Conservation (phyloP, 2,797 vertebrate species). For the Acrocephalus scirpaceus region DNA sequence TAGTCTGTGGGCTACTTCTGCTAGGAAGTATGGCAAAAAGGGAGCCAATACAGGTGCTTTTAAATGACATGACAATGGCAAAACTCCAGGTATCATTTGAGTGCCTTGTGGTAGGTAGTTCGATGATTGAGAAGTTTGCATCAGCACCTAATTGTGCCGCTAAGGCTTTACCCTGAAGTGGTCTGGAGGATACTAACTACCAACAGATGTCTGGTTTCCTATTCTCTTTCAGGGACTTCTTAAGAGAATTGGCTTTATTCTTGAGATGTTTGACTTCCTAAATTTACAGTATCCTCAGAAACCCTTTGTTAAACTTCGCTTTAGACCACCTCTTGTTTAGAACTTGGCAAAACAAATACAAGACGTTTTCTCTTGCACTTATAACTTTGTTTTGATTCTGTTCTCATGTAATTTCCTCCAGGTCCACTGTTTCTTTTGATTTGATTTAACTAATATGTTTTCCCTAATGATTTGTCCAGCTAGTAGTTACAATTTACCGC, state of each 20-base stretch:
- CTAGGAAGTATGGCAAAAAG: not conserved
- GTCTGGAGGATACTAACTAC: not conserved
- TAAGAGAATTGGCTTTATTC: not conserved
- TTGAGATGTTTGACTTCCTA: not conserved
- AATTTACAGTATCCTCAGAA: not conserved
- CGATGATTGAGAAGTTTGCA: not conserved
- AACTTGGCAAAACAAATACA: conserved; percentile 42
- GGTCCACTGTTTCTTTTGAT: conserved; percentile 38
- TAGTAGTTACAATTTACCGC: not conserved
- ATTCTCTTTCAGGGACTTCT: not conserved
- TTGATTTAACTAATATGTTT: not conserved
- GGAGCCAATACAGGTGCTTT: not conserved
- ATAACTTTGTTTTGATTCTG: conserved; percentile 32
- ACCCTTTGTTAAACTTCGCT: conserved; percentile 23
- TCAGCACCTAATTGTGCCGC: rapidly evolving
- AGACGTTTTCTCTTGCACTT: not conserved
- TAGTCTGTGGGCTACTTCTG: not conserved
- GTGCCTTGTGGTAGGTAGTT: not conserved
- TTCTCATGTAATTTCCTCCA: conserved; percentile 29
- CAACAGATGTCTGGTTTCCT: not conserved
- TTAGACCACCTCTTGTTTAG: conserved; percentile 34
- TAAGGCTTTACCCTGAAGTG: not conserved
- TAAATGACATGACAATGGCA: not conserved
- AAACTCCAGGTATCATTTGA: not conserved
- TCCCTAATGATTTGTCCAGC: not conserved